Evolutionary conservation across 2,113 vertebrate species (phyloP).

Genomic region (Gorilla gorilla): DNA sequence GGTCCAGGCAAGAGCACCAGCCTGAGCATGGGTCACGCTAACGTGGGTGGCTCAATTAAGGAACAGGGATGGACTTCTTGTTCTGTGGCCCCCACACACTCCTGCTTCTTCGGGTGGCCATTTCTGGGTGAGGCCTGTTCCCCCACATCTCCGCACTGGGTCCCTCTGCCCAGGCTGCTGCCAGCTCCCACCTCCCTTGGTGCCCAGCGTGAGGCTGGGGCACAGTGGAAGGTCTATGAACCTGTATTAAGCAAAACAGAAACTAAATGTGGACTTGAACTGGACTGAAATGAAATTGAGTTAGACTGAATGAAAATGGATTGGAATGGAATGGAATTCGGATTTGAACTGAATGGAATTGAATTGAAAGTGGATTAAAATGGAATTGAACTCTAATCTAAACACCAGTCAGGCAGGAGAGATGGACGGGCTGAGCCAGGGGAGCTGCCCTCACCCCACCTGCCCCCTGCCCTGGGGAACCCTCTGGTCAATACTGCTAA

Average conservation of each 20-base stretch:
- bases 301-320: background rate
- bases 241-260: background rate
- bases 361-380: background rate
- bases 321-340: background rate
- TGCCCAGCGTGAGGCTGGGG: background rate
- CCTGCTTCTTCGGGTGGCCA: background rate
- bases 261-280: background rate
- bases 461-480: background rate
- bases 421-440: background rate
- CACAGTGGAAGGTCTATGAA: accelerated
- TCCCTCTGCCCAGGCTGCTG: accelerated
- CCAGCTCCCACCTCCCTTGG: accelerated
- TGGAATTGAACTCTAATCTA: accelerated
- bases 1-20: background rate
- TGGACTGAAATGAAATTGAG: background rate
- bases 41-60: background rate
- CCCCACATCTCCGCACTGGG: too few species aligned
- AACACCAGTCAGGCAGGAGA: accelerated
- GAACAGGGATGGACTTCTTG: background rate
- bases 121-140: background rate
- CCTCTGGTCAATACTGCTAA: background rate
- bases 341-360: accelerated
- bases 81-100: background rate
- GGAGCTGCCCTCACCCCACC: background rate
- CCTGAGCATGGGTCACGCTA: too few species aligned